Evolutionary conservation across 1,140 invertebrate species (phyloP), one percentile per base, ranked within the genome.

Genomic region (Coelopa frigida): DNA sequence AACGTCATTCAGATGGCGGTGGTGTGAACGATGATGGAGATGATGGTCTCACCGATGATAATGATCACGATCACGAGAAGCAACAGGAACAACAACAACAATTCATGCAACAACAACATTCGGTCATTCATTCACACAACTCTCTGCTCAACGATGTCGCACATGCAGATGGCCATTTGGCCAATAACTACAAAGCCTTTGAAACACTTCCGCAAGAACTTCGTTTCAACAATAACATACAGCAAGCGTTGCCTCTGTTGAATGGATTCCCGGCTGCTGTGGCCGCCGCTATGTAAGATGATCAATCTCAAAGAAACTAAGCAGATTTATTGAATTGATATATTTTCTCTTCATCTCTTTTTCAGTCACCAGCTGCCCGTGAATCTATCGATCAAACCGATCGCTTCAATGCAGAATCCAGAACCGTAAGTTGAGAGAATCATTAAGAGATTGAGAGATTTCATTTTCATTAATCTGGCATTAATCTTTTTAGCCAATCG

Each of bases 311-410:
- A 42, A 35, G 17, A 31, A 32, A 3, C 26, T 45, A 5, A 23
- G 14, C 36, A 15, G n/a, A 14, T 15, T 0, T 20, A 31, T 31
- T 31, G n/a, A n/a, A 39, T 17, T 23, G 40, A 35, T 41, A 37
- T 38, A 10, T 18, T 4, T 32, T 22, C 6, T n/a, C 26, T 39
- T 21, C 15, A 14, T 5, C 27, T 29, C 27, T 40, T 33, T 33
- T 35, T 23, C 36, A 65, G 62, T 26, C 54, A 65, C 46, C 46
- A 57, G 31, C 40, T 66, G 37, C 62, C 62, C 14, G 62, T 66
- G 7, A 66, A 66, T 39, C 48, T 66, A 21, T 66, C 62, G 29
- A 52, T 66, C 43, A 61, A 59, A n/a, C 55, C 61, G 23, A 53
- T 60, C 45, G 47, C 59, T 10, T 49, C 54, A 36, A 58, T 60